phyloP scores from a whole-genome alignment of 1,140 invertebrate species.

The Trialeurodes vaporariorum region DNA sequence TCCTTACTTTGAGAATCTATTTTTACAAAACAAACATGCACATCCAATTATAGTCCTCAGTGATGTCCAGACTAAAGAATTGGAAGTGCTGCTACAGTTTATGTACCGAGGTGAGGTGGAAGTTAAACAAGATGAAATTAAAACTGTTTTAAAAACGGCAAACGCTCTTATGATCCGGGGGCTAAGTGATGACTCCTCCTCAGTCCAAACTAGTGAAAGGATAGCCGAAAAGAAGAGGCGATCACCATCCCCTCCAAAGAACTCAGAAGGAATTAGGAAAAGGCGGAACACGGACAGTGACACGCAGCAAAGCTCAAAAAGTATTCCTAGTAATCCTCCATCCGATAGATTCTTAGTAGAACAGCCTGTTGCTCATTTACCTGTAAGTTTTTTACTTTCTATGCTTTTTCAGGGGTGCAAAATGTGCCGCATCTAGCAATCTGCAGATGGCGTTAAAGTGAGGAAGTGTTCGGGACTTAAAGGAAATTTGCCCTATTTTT shows the following conservation, averaged over 20 bases:
- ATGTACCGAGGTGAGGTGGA: conserved; percentile 88
- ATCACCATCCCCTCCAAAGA: background rate
- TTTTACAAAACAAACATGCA: conserved; percentile 78
- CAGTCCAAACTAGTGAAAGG: background rate
- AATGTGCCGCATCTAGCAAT: no score
- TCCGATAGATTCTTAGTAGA: background rate
- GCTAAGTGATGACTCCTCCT: conserved; percentile 55
- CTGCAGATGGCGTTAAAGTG: no score
- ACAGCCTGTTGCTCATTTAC: background rate
- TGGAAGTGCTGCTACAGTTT: conserved; percentile 75
- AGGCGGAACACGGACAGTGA: background rate
- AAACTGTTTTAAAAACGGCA: conserved; percentile 80
- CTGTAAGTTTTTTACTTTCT: background rate
- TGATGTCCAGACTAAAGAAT: conserved; percentile 76
- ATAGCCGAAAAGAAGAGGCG: background rate
- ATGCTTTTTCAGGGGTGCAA: background rate
- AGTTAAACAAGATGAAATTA: conserved; percentile 72
- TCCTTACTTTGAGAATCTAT: conserved; percentile 88
- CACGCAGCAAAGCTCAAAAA: background rate
- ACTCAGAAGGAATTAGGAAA: background rate
- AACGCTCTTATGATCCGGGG: conserved; percentile 82
- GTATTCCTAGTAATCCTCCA: background rate
- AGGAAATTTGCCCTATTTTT: no score
- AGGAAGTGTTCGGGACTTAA: no score
- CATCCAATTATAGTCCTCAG: conserved; percentile 86